Evolutionary conservation across 1,140 invertebrate species (phyloP).

Genomic region (Pseudomyrmex flavicornis): DNA sequence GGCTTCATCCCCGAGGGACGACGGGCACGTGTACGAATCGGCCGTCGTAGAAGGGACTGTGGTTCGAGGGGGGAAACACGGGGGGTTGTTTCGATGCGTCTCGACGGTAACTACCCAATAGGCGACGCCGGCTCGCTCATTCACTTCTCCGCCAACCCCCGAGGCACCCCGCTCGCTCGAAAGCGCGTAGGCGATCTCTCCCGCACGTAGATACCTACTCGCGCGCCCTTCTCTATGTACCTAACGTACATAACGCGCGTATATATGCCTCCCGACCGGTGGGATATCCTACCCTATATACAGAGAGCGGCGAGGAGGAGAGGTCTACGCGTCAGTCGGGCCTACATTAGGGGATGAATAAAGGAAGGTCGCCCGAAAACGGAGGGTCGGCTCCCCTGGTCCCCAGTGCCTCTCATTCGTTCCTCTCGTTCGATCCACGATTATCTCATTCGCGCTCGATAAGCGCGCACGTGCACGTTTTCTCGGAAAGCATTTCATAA

Average conservation of each 20-base stretch:
- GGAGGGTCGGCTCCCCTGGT: slow-evolving; percentile 69
- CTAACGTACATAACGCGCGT: slow-evolving; percentile 37
- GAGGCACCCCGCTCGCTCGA: slow-evolving; percentile 39
- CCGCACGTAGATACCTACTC: slow-evolving; percentile 43
- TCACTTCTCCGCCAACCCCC: slow-evolving; percentile 43
- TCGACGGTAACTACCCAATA: slow-evolving; percentile 32
- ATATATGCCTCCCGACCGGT: slow-evolving; percentile 46
- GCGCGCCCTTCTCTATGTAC: slow-evolving; percentile 1
- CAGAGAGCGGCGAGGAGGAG: slow-evolving; percentile 35
- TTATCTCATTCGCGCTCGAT: not conserved
- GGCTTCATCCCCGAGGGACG: slow-evolving; percentile 47
- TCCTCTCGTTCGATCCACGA: not conserved
- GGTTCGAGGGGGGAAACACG: slow-evolving; percentile 8
- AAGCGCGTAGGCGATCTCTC: slow-evolving; percentile 57
- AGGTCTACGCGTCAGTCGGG: slow-evolving; percentile 59
- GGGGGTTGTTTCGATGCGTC: slow-evolving; percentile 51
- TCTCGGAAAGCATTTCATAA: not conserved
- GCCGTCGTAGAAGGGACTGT: slow-evolving; percentile 6
- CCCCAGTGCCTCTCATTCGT: slow-evolving; percentile 54
- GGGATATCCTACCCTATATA: slow-evolving; percentile 69
- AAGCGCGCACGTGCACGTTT: slow-evolving; percentile 6
- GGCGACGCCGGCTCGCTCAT: slow-evolving; percentile 38
- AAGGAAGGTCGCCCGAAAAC: slow-evolving; percentile 74
- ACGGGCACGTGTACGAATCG: slow-evolving; percentile 62
- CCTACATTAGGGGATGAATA: slow-evolving; percentile 79